Evolutionary conservation across 2,888 invertebrate species (phyloP).

Genomic region (Nebria brevicollis): DNA sequence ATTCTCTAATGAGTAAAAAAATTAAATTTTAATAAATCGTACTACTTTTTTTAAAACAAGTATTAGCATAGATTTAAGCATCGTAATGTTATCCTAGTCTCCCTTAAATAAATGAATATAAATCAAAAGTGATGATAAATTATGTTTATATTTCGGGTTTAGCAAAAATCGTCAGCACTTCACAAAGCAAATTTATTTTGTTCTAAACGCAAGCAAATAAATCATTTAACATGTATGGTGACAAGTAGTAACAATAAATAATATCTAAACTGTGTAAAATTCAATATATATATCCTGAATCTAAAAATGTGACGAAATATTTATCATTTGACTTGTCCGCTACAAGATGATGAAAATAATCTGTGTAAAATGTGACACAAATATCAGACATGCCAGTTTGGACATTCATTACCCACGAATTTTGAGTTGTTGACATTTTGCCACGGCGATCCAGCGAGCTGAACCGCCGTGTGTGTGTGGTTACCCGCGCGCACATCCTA

Average conservation of each 20-base stretch:
- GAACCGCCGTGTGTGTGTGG: background rate
- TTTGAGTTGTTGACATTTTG: conserved; percentile 17
- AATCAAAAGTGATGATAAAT: background rate
- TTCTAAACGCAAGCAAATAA: background rate
- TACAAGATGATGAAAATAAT: background rate
- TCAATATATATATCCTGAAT: background rate
- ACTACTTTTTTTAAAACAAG: no score
- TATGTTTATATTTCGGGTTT: background rate
- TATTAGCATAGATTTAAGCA: no score
- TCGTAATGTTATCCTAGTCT: no score
- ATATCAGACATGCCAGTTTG: conserved; percentile 14
- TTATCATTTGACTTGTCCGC: background rate
- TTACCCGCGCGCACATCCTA: background rate
- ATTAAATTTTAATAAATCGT: no score
- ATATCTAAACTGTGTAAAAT: background rate
- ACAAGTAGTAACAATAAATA: background rate
- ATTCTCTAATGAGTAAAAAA: no score
- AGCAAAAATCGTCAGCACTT: background rate
- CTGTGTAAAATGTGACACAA: conserved; percentile 15
- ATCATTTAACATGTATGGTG: background rate
- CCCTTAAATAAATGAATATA: background rate
- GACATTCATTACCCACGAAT: conserved; percentile 12
- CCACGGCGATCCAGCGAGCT: background rate
- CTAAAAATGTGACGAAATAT: no score
- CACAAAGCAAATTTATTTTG: background rate